Evolutionary conservation across 2,888 invertebrate genomes (phyloP), one percentile per base, ranked within the genome.

Genomic region (Choristoneura rosaceana): DNA sequence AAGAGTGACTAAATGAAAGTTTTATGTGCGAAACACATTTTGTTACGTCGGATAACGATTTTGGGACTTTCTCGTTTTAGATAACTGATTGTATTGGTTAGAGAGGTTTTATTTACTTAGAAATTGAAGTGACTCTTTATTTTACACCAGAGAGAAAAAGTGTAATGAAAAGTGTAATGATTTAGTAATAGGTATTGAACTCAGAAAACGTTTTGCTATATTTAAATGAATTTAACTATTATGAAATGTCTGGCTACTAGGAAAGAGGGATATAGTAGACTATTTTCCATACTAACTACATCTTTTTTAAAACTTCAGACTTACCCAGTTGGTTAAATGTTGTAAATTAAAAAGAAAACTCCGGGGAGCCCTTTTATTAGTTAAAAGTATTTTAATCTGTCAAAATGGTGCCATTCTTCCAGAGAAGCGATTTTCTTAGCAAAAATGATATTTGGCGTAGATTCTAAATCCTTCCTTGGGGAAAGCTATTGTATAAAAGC

Each of bases 1-100:
- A 63, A 63, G 55, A 52, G 43, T 63, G 66, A 52, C 71, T 76
- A 76, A 77, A 79, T 77, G 75, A 77, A 76, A 77, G 76, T 76
- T 79, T 80, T 76, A 76, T 76, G 74, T 76, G 74, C 70, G 45
- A 33, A 59, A 33, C 7, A 34, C 59, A 59, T 59, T 59, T 59
- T n/a, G 14, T 59, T n/a, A 33, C 34, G 34, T 2, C 59, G 34
- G 59, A n/a, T 34, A 59, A 55, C 25, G 55, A 55, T 55, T 55
- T 55, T n/a, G 55, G 50, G 55, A 55, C 25, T 12, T 55, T 5
- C 25, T 55, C 25, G 55, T 55, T 55, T 55, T 55, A 25, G 17
- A 55, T 4, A 3, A 25, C 25, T 25, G 25, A 55, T 55, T 55
- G 55, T 17, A 4, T 25, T 25, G 12, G 17, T 25, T 25, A 25